Conservation (phyloP, 2,888 invertebrate genomes). For the Tipula helvola region DNA sequence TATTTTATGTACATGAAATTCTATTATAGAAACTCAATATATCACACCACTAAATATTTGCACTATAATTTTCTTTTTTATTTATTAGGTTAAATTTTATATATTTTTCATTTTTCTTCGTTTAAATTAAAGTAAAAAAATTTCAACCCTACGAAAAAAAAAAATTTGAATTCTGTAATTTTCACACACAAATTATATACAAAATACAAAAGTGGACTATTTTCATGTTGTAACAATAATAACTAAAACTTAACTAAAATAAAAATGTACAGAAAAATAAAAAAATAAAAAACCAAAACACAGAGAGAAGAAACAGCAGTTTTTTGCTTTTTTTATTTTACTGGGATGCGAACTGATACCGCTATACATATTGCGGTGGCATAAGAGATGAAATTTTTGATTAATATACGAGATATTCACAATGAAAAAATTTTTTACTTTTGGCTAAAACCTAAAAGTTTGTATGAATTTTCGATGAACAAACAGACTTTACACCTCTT, state of each 20-base stretch:
- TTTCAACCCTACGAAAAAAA: neutral
- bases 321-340: neutral
- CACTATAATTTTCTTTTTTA: neutral
- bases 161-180: neutral
- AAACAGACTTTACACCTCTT: too few relatives aligned
- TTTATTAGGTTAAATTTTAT: neutral
- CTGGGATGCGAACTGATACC: neutral
- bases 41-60: neutral
- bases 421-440: too few relatives aligned
- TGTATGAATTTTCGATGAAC: too few relatives aligned
- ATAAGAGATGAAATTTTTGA: neutral
- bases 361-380: neutral
- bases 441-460: too few relatives aligned
- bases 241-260: neutral
- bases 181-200: neutral
- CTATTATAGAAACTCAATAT: neutral
- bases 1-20: neutral
- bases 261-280: neutral
- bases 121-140: neutral
- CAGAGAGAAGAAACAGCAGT: neutral
- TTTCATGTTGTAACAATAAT: neutral
- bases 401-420: too few relatives aligned
- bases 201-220: neutral
- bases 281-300: neutral
- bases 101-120: neutral